Conservation (phyloP, 2,797 vertebrate species). For the Sylvilagus floridanus region DNA sequence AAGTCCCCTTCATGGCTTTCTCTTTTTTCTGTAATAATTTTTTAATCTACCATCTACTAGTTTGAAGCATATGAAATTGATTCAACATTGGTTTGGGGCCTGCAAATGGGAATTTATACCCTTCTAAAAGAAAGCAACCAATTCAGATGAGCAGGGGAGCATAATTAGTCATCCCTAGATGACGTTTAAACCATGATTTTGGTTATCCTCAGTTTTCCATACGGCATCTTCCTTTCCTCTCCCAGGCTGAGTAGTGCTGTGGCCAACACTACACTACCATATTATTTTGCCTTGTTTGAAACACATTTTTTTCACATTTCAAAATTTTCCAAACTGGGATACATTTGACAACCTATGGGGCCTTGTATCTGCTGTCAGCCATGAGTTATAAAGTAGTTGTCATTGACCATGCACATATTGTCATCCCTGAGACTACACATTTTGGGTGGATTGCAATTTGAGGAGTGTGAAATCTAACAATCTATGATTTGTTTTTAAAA, state of each 20-base stretch:
- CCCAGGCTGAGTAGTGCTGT: not conserved
- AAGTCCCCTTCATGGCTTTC: not conserved
- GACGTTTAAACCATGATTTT: not conserved
- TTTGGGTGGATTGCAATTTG: not conserved
- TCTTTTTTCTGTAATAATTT: not conserved
- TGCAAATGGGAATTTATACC: not conserved
- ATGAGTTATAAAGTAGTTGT: not conserved
- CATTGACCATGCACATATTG: not conserved
- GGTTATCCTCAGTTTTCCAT: conserved; percentile 10
- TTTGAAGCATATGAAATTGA: not conserved
- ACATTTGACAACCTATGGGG: not conserved
- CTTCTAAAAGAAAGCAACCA: not conserved
- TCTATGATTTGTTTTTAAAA: not conserved
- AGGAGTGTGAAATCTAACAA: not conserved
- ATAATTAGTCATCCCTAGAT: not conserved
- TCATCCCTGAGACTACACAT: not conserved
- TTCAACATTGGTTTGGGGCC: not conserved
- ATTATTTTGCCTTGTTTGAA: not conserved
- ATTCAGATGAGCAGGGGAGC: not conserved
- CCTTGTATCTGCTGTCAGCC: not conserved
- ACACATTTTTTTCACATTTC: not conserved
- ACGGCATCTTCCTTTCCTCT: not conserved
- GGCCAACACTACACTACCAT: not conserved
- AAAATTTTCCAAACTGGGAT: not conserved
- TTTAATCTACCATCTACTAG: not conserved